Evolutionary conservation across 2,888 invertebrate species (phyloP).

Genomic region (Thymelicus acteon): DNA sequence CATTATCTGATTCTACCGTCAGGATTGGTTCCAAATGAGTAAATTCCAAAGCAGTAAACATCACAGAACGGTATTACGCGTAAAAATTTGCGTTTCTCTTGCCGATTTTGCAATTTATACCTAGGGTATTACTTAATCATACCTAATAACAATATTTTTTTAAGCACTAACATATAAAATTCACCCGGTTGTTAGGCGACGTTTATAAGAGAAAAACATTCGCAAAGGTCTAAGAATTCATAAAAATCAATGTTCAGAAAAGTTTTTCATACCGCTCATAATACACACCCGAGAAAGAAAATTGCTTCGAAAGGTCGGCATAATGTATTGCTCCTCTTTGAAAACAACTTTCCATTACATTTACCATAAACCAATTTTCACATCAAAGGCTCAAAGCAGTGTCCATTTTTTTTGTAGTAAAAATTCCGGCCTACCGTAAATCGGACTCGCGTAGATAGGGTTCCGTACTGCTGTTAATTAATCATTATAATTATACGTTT

Average conservation of each 20-base stretch:
- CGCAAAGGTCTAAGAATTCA: neutral
- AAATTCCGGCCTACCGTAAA: neutral
- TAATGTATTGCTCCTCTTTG: neutral
- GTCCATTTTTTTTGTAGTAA: neutral
- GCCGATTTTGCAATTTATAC: too few species aligned
- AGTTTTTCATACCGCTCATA: neutral
- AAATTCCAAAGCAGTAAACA: too few species aligned
- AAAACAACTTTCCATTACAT: neutral
- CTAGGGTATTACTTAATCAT: too few species aligned
- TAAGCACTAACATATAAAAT: too few species aligned
- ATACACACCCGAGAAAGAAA: neutral
- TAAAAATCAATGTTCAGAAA: constrained; percentile 5
- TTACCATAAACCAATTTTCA: constrained; percentile 1
- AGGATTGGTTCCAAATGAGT: too few species aligned
- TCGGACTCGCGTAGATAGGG: neutral
- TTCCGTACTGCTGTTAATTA: neutral
- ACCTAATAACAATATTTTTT: too few species aligned
- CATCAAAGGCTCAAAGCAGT: neutral
- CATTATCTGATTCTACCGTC: too few species aligned
- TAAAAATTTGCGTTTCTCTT: too few species aligned
- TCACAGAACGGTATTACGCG: too few species aligned
- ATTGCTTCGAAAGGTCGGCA: neutral
- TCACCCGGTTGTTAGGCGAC: neutral
- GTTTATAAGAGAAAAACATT: neutral
- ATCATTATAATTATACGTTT: too few species aligned